Evolutionary conservation across 2,113 vertebrate species (phyloP), one percentile per base, ranked within the genome.

Genomic region (Ammodytes marinus): DNA sequence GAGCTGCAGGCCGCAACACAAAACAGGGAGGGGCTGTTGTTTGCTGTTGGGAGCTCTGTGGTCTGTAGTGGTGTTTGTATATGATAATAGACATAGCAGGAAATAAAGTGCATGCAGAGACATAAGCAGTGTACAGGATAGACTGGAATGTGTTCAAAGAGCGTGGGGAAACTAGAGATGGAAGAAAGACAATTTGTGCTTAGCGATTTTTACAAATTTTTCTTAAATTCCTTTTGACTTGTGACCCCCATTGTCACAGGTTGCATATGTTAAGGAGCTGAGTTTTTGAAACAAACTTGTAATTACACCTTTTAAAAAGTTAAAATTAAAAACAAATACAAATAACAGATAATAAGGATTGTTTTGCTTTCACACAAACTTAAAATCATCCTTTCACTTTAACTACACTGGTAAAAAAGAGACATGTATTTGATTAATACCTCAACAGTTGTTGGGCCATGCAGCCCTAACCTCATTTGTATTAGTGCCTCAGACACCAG

Each of bases 1-100:
- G 89, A 99, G 96, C 98, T 99, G 96, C 91, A 96, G 27, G 96
- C 96, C 96, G 67, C 93, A 98, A 99, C 96, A 99, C 92, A 99
- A 97, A 96, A 97, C 94, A 98, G 77, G 86, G 84, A 27, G 27
- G 89, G 80, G 87, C 93, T 82, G 85, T 93, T 92, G 27, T 94
- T 83, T 92, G 83, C 27, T 27, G 27, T 27, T 84, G 85, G 85
- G 74, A 83, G 69, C 75, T 88, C 71, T 80, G 72, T 37, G 55
- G 74, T 50, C 80, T 64, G 72, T 76, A 70, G 70, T 39, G 37
- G 46, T 74, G 27, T 27, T 27, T 27, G 27, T 52, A 84, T 4
- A 49, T 27, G 27, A 58, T 2, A 58, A 52, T 1, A 19, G n/a
- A 78, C 40, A 69, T 6, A 53, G 39, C 0, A 49, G 43, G 37